Evolutionary conservation across 2,888 invertebrate genomes (phyloP).

Genomic region (Thysanoteuthis rhombus): DNA sequence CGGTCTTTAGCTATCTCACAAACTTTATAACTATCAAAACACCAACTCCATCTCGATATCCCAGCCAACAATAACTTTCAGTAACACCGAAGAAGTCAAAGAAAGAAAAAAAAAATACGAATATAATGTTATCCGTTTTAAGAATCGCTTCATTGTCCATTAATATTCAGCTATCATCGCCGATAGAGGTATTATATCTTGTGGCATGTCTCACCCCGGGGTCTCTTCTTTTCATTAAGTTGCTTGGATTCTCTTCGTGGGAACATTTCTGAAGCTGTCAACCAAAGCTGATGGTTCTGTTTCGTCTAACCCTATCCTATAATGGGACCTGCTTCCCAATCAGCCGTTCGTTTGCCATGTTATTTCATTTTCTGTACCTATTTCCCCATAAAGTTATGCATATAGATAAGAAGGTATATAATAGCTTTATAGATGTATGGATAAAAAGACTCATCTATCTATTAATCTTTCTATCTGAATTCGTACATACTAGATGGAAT

Average conservation of each 20-base stretch:
- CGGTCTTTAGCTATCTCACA: too few species aligned
- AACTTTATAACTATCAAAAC: too few species aligned
- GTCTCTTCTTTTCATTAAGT: not conserved
- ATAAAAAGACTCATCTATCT: not conserved
- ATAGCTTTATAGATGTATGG: not conserved
- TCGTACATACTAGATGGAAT: not conserved
- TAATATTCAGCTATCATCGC: slow-evolving; percentile 12
- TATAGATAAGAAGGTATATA: not conserved
- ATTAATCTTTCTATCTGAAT: not conserved
- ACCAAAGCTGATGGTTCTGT: not conserved
- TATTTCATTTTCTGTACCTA: not conserved
- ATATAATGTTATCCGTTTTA: not conserved
- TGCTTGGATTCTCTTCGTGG: not conserved
- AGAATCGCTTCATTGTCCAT: not conserved
- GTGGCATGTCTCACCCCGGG: slow-evolving; percentile 12
- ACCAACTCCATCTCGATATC: too few species aligned
- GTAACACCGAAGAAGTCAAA: too few species aligned
- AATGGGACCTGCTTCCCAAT: not conserved
- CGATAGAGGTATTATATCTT: not conserved
- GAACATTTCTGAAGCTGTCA: not conserved
- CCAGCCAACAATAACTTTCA: too few species aligned
- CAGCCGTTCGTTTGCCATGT: not conserved
- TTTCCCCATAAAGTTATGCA: not conserved
- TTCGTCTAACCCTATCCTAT: not conserved
- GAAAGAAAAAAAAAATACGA: too few species aligned